These are phyloP conservation scores for Acanthosepion esculentum DNA, from an alignment of 2,888 invertebrate genomes.

Conservation along the genomic window DNA sequence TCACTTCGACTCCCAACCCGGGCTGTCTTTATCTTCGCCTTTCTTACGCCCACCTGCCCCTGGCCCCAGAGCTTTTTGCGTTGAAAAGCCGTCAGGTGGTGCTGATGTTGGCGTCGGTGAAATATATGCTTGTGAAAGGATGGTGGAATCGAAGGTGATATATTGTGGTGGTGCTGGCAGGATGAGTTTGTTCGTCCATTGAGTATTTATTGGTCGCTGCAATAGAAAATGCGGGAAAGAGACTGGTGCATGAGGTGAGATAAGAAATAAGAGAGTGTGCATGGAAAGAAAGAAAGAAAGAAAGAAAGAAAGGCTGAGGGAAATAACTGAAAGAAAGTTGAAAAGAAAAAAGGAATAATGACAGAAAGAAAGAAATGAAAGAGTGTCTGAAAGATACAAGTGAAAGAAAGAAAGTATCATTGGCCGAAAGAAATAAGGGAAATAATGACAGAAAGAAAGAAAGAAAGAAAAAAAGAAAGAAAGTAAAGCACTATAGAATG, in stretches of 20 bases:
- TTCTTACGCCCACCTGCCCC: neutral
- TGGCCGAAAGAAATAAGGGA: neutral
- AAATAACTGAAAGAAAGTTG: neutral
- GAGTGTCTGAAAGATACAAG: neutral
- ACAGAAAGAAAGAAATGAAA: neutral
- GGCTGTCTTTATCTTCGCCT: neutral
- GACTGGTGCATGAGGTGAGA: neutral
- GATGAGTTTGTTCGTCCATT: neutral
- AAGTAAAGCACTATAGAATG: neutral
- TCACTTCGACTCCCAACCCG: neutral
- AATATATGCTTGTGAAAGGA: neutral
- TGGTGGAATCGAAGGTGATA: neutral
- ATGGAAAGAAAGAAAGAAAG: neutral
- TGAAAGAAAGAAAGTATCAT: neutral
- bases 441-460: neutral
- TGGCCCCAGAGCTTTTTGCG: neutral
- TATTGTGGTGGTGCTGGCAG: neutral
- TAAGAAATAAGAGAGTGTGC: neutral
- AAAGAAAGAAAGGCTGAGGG: neutral
- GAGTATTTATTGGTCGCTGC: neutral
- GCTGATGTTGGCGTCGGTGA: neutral
- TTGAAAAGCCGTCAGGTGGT: neutral
- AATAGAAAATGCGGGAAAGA: neutral
- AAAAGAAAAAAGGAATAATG: no score
- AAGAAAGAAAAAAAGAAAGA: no score